Evolutionary conservation across 2,113 vertebrate genomes (phyloP).

Genomic region (Murina feae): DNA sequence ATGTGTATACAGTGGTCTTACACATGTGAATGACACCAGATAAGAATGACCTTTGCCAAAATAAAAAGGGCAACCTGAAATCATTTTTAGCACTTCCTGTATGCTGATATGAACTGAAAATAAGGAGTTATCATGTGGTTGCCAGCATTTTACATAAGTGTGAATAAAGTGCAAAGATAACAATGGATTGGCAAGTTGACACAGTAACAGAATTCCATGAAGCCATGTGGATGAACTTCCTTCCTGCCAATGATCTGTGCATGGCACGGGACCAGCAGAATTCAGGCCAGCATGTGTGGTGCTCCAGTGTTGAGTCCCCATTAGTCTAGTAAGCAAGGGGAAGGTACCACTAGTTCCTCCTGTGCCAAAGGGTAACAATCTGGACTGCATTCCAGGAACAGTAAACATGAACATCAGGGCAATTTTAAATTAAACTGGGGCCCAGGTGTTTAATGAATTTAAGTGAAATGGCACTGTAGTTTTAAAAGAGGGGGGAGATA

Average conservation of each 20-base stretch:
- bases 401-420: not conserved
- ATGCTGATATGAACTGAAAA: not conserved
- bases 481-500: not conserved
- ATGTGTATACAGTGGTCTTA: conserved; percentile 2
- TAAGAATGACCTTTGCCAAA: conserved; percentile 58
- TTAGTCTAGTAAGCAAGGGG: not conserved
- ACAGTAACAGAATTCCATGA: not conserved
- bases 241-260: not conserved
- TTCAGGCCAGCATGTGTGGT: too few relatives aligned
- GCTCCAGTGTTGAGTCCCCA: too few relatives aligned
- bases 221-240: not conserved
- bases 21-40: conserved; percentile 28
- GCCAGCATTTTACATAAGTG: not conserved
- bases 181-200: conserved; percentile 12
- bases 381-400: not conserved
- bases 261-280: not conserved
- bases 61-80: conserved; percentile 33
- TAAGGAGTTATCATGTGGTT: not conserved
- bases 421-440: not conserved
- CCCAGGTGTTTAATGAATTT: not conserved
- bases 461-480: not conserved
- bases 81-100: conserved; percentile 36
- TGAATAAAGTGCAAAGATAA: conserved; percentile 2
- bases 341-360: not conserved
- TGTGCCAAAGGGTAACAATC: not conserved